Conservation (phyloP, 23 tunicate genomes). For the Styela plicata region DNA sequence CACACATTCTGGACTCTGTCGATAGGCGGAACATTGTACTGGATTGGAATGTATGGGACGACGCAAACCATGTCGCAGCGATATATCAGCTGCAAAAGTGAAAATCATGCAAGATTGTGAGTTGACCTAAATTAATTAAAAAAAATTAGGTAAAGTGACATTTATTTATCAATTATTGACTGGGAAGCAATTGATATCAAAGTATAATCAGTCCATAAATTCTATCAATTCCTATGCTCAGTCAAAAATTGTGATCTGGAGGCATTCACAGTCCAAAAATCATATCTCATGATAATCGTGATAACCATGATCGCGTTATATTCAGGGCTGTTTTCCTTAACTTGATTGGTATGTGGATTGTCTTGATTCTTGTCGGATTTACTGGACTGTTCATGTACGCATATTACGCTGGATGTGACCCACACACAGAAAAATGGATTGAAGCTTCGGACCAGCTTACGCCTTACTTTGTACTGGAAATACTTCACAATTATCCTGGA, state of each 20-base stretch:
- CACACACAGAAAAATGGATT: conserved; percentile 30
- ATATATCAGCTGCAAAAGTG: conserved; percentile 31
- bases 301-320: background rate
- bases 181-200: too few relatives aligned
- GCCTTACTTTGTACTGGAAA: conserved; percentile 32
- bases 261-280: too few relatives aligned
- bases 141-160: too few relatives aligned
- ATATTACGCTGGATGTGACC: conserved; percentile 32
- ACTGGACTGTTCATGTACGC: conserved; percentile 29
- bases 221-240: too few relatives aligned
- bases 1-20: conserved; percentile 42
- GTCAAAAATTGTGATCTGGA: too few relatives aligned
- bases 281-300: too few relatives aligned
- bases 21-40: conserved; percentile 21
- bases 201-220: too few relatives aligned
- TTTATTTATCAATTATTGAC: too few relatives aligned
- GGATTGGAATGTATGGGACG: conserved; percentile 23
- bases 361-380: conserved; percentile 19
- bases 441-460: conserved; percentile 9
- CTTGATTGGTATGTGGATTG: conserved; percentile 24
- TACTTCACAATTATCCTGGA: conserved; percentile 19
- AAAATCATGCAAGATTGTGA: conserved; percentile 34
- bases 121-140: background rate
- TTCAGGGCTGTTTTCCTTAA: conserved; percentile 10
- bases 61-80: conserved; percentile 35